These are phyloP conservation scores for Rhaphigaster nebulosa DNA, from an alignment of 2,888 invertebrate genomes.

Conservation along the genomic window DNA sequence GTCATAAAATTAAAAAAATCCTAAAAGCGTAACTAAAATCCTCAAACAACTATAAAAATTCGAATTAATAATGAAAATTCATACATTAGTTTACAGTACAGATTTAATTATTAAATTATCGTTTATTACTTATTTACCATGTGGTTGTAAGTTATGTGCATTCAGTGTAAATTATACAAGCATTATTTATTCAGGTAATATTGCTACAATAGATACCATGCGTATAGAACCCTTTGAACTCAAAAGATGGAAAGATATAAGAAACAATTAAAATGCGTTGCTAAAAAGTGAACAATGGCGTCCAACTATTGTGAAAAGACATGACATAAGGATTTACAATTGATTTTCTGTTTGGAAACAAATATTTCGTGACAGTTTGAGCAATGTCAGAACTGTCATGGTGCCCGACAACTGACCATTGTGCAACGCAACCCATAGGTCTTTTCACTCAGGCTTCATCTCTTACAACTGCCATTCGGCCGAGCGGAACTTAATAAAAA, in stretches of 20 bases:
- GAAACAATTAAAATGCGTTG: constrained; percentile 2
- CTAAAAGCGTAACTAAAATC: too few species aligned
- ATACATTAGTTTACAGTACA: too few species aligned
- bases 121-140: too few species aligned
- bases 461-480: neutral
- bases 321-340: constrained; percentile 59
- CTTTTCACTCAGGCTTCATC: too few species aligned
- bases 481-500: neutral
- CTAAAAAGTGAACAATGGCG: constrained; percentile 40
- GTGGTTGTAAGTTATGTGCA: too few species aligned
- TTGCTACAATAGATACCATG: too few species aligned
- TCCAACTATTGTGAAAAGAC: constrained; percentile 29
- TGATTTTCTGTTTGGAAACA: constrained; percentile 58
- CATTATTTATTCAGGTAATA: too few species aligned
- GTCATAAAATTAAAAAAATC: too few species aligned
- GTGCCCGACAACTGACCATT: neutral
- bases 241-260: neutral
- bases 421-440: neutral
- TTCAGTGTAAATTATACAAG: too few species aligned
- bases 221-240: neutral
- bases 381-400: constrained; percentile 27
- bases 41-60: too few species aligned
- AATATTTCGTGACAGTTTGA: constrained; percentile 41
- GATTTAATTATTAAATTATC: too few species aligned
- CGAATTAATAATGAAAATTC: too few species aligned